Conservation (phyloP, 2,113 vertebrate genomes). For the Gracilinanus agilis region DNA sequence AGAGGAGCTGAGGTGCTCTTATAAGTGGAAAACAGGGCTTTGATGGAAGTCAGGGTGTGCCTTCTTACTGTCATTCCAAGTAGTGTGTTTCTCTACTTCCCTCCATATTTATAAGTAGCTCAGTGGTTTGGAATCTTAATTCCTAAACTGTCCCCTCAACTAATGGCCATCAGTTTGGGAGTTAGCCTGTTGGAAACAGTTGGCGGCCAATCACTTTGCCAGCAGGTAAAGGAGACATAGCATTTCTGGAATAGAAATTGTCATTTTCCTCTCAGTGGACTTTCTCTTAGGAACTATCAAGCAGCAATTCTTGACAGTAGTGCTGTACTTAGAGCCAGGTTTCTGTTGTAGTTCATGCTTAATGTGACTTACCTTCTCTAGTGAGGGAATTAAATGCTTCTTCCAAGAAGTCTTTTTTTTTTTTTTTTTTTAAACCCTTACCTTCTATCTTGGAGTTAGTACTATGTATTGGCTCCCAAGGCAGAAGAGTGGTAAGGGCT, state of each 20-base stretch:
- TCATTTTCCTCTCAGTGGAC: background rate
- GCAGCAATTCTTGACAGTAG: background rate
- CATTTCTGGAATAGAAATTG: background rate
- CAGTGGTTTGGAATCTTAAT: background rate
- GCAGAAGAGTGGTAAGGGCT: no score
- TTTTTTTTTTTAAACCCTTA: no score
- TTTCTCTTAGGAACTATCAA: background rate
- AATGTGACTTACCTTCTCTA: background rate
- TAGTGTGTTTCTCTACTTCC: background rate
- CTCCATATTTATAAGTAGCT: background rate
- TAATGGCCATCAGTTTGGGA: background rate
- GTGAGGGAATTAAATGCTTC: background rate
- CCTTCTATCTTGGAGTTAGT: no score
- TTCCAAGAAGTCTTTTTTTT: no score
- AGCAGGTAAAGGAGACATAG: background rate
- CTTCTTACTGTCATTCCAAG: slow-evolving; percentile 1
- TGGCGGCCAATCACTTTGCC: background rate
- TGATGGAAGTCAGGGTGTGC: background rate
- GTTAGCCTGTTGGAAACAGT: background rate
- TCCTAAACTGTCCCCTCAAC: background rate
- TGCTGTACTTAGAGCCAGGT: background rate
- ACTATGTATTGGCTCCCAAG: no score
- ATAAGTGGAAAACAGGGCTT: background rate
- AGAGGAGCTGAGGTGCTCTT: background rate
- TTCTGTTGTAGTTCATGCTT: background rate